Evolutionary conservation across 1,140 invertebrate species (phyloP), one percentile per base, ranked within the genome.

Genomic region (Triops longicaudatus): DNA sequence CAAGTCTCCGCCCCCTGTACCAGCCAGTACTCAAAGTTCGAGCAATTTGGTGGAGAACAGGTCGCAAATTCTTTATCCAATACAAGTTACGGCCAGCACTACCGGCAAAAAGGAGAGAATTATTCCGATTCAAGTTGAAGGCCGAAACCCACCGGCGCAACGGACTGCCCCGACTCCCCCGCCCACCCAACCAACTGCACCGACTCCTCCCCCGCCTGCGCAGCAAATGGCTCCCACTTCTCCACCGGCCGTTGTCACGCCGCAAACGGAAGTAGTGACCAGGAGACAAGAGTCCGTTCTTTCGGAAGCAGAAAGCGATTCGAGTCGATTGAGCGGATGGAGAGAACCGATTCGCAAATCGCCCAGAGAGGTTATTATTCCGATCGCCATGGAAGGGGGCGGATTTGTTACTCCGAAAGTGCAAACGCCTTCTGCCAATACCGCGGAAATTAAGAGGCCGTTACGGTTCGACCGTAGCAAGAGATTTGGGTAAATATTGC

Each of bases 281-380:
- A 73, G 73, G 26, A 73, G 37, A 12, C 27, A 73, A 31, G 71
- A 76, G 28, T 14, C 50, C 1, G 27, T 31, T 3, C 73, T 14
- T 43, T 43, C 73, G 0, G 72, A 43, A 50, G 10, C 72, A 50
- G 73, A 78, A 77, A 73, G 72, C 14, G 27, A 41, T 7, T 43
- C 22, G 27, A 75, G 74, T 50, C 28, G 41, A 72, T n/a, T 44
- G 17, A 75, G 74, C n/a, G 74, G 74, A 6, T 74, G 73, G 31
- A 72, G 77, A 10, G 89, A 94, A 82, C 91, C 92, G 1, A 94
- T 94, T 79, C 90, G 91, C 81, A 95, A 95, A 84, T 93, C 91
- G 76, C 92, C 93, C 11, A 85, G 93, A 22, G 94, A 96, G 84
- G 94, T 93, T 80, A 94, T 96, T 81, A 95, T 96, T 84, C 94